Evolutionary conservation across 2,888 invertebrate species (phyloP), one percentile per base, ranked within the genome.

Genomic region (Aleiodes alternator): DNA sequence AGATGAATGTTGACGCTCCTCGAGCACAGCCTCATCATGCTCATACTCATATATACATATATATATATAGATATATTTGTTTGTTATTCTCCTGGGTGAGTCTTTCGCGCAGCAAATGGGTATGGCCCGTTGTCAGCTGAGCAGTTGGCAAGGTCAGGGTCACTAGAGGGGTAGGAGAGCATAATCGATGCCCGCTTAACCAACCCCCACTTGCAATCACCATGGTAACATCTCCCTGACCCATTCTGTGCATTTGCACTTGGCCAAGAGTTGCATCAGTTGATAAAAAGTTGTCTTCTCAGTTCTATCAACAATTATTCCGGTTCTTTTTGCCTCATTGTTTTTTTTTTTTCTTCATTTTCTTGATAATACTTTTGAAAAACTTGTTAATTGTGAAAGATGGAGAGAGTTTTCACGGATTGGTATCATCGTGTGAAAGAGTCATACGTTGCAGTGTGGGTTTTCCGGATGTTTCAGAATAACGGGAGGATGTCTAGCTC

Each of bases 101-200:
- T 34, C 31, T 59, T 34, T 59, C 59, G 59, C 59, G 59, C 59
- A 59, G 59, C 11, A 34, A 59, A 29, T 64, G 5, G 43, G 16
- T 48, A 11, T 29, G 14, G 75, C 71, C 72, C 76, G 53, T 66
- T 74, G 71, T 82, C 87, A 87, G 87, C 87, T 86, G 86, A 82
- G 73, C 81, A 79, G 77, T 81, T 43, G 76, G 78, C 81, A 87
- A 86, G 87, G 87, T 87, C 87, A 87, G 85, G 87, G 87, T 85
- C 84, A 81, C 76, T 69, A 78, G 79, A 78, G 78, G 80, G 76
- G 71, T 76, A 78, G 77, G 82, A 79, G 81, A 82, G 81, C 81
- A 83, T 83, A 86, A 87, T 86, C 86, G 86, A 87, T 87, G 85
- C 82, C 80, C 80, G 79, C 78, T 78, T 73, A 61, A 75, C 73